Conservation (phyloP, 1,140 invertebrate genomes). For the Pseudachorutes palmiensis region DNA sequence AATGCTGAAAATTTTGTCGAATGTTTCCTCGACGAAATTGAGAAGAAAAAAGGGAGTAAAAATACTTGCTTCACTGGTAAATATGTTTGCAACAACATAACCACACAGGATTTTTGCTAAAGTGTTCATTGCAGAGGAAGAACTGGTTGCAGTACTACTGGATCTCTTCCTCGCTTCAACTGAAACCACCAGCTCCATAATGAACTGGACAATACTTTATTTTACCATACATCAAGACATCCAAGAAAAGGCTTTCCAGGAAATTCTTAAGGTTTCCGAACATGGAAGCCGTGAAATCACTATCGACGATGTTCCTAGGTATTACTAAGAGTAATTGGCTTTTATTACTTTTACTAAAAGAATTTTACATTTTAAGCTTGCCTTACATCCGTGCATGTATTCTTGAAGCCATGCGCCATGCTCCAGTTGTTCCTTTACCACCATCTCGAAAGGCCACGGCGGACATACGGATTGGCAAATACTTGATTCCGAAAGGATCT, state of each 20-base stretch:
- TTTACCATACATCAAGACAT: neutral
- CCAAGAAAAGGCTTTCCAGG: neutral
- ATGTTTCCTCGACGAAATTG: neutral
- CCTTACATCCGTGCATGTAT: neutral
- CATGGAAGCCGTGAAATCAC: neutral
- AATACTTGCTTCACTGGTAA: neutral
- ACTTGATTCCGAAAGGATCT: neutral
- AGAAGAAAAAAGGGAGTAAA: neutral
- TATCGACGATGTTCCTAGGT: neutral
- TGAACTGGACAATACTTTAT: neutral
- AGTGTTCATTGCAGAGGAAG: neutral
- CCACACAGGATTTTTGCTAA: neutral
- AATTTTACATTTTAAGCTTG: neutral
- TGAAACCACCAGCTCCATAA: neutral
- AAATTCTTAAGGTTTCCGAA: neutral
- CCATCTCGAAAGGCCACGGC: neutral
- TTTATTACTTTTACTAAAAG: neutral
- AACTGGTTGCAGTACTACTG: neutral
- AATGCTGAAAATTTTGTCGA: neutral
- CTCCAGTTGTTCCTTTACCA: neutral
- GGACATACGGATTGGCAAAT: neutral
- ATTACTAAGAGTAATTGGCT: neutral
- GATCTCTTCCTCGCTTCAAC: neutral
- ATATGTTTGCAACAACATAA: neutral
- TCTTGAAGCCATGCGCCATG: constrained; percentile 1